Evolutionary conservation across 2,888 invertebrate genomes (phyloP).

Genomic region (Cephus pulcher): DNA sequence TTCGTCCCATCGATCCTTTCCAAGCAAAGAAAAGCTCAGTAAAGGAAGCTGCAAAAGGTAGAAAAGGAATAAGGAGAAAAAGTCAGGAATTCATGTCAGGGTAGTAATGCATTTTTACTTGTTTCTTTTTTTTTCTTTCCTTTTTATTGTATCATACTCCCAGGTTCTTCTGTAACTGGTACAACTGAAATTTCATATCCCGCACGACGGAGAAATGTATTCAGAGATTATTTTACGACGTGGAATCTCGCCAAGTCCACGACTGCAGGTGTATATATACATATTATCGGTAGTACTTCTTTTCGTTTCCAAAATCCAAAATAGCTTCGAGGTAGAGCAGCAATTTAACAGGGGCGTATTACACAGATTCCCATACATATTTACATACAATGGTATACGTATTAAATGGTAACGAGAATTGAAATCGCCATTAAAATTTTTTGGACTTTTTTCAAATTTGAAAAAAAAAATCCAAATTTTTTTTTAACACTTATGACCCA

Average conservation of each 20-base stretch:
- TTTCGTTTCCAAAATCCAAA: background rate
- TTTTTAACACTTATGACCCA: background rate
- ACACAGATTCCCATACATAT: background rate
- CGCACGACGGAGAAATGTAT: constrained; percentile 8
- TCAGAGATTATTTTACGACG: constrained; percentile 25
- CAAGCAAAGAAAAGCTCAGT: background rate
- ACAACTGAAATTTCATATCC: background rate
- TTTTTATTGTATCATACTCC: background rate
- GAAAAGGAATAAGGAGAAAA: background rate
- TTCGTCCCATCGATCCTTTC: background rate
- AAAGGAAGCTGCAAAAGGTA: background rate
- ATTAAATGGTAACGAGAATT: background rate
- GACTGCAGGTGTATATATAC: constrained; percentile 1
- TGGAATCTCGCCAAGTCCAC: constrained; percentile 21
- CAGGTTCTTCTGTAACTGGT: background rate
- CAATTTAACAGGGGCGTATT: background rate
- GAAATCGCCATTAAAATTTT: background rate
- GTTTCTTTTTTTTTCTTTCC: background rate
- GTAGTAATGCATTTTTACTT: background rate
- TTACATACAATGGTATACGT: background rate
- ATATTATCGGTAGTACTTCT: background rate
- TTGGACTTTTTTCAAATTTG: too few relatives aligned
- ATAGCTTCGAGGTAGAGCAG: background rate
- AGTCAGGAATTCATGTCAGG: background rate
- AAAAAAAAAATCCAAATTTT: background rate